Base-by-base conservation (phyloP, 2,113 vertebrate genomes). In the Telmatochromis sp. region DNA sequence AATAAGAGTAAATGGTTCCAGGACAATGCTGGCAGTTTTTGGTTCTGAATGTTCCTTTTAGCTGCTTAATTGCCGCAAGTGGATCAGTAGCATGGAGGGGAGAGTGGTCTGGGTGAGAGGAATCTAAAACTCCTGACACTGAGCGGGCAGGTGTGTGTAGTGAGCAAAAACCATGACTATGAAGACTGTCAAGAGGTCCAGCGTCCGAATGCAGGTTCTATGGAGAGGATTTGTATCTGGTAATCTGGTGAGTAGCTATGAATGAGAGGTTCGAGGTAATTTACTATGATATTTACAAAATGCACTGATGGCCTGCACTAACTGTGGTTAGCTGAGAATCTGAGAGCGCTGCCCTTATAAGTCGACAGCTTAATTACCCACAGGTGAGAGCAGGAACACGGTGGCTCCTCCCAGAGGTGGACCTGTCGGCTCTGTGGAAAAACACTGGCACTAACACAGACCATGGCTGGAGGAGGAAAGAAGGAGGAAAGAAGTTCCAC, bases 401-500 rank as follows among this genome's bases (percentile, higher is more conserved):
- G 9, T 63, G 58, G 6, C 58, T 63, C 58, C 58, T 63, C 58
- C 58, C 58, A 63, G 31, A 63, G 31, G 58, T 3, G 58, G 31
- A 35, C 9, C 58, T 35, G 58, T 19, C 17, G 4, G 17, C 58
- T 63, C 58, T 35, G 58, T 63, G 31, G 31, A 63, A 63, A 63
- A 63, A 63, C 58, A 63, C 28, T 11, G 58, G 15, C 58, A 33
- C 58, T 33, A 1, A 63, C 28, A 33, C 28, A 63, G 58, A 4
- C 58, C 31, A 5, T 7, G 9, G 0, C 0, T 60, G 2, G 28
- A 33, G 57, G 57, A 33, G 28, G 0, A 58, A 57, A 26, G 23
- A 14, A 57, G 54, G 23, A 57, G 12, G 4, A 31, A 33, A 63
- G 58, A 19, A 63, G 15, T 35, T 63, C 57, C 15, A 33, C 28